phyloP scores from a whole-genome alignment of 2,888 invertebrate species.

The Saturnia pavonia region DNA sequence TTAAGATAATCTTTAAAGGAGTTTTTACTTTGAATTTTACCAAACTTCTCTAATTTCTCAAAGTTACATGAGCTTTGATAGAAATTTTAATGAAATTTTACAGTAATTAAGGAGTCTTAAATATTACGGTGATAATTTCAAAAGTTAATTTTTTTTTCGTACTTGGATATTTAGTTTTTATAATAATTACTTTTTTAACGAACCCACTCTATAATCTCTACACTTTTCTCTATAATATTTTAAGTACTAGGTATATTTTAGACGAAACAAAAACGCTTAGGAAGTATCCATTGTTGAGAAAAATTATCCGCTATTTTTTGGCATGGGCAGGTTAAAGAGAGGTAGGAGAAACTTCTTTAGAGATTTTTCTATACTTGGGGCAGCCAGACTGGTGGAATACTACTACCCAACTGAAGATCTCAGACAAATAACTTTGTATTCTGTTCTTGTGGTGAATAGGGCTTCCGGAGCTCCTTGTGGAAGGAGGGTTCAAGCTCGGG shows the following conservation, averaged over 20 bases:
- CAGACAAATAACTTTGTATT: too few relatives aligned
- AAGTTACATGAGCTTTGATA: slow-evolving; percentile 10
- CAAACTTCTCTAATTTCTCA: slow-evolving; percentile 9
- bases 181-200: not conserved
- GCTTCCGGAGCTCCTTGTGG: too few relatives aligned
- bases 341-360: not conserved
- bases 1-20: slow-evolving; percentile 16
- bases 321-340: not conserved
- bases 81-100: slow-evolving; percentile 7
- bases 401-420: too few relatives aligned
- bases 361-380: too few relatives aligned
- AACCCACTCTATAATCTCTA: not conserved
- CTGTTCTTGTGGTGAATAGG: too few relatives aligned
- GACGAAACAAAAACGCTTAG: not conserved
- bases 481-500: too few relatives aligned
- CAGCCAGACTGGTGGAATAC: too few relatives aligned
- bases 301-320: not conserved
- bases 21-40: slow-evolving; percentile 3
- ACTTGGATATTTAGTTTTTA: slow-evolving; percentile 4
- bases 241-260: not conserved
- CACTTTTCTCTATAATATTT: not conserved
- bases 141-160: not conserved
- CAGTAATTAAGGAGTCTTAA: slow-evolving; percentile 9
- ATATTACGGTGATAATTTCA: not conserved
- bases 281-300: not conserved